phyloP scores from a whole-genome alignment of 2,113 vertebrate genomes.

The Cavia porcellus region DNA sequence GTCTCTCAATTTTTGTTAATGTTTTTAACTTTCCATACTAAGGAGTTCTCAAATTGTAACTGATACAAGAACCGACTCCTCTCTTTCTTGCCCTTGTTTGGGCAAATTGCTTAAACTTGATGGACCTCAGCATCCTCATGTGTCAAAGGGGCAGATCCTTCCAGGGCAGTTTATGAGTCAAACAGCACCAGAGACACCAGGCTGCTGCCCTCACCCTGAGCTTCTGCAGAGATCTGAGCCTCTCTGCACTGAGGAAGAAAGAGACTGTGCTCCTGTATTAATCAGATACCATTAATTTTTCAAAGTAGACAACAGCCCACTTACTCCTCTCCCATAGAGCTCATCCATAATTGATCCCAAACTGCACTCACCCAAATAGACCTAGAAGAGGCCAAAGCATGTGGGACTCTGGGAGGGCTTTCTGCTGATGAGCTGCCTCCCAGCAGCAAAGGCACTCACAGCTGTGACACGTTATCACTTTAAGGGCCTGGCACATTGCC shows the following conservation, averaged over 20 bases:
- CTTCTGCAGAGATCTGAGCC: not conserved
- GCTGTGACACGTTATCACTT: not conserved
- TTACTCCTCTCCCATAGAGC: conserved; percentile 68
- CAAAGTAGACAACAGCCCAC: conserved; percentile 80
- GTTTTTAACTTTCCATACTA: not conserved
- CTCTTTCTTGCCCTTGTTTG: not conserved
- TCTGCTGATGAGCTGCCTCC: not conserved
- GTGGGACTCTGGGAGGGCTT: conserved; percentile 18
- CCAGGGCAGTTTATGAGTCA: not conserved
- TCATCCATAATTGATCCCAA: conserved; percentile 82
- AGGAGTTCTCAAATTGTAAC: not conserved
- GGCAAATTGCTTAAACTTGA: conserved; percentile 16
- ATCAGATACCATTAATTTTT: conserved; percentile 84
- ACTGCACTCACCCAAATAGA: conserved; percentile 78
- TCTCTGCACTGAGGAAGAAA: conserved; percentile 24
- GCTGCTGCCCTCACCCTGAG: not conserved
- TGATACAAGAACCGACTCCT: not conserved
- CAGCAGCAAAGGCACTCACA: conserved; percentile 31
- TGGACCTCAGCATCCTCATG: not conserved
- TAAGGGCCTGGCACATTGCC: not conserved
- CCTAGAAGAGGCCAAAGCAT: not conserved
- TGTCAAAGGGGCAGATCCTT: not conserved
- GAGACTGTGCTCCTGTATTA: conserved; percentile 56
- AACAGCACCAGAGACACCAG: not conserved
- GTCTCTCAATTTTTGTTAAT: not conserved